Evolutionary conservation across 1,140 invertebrate genomes (phyloP), one percentile per base, ranked within the genome.

Genomic region (Sycophaga agraensis): DNA sequence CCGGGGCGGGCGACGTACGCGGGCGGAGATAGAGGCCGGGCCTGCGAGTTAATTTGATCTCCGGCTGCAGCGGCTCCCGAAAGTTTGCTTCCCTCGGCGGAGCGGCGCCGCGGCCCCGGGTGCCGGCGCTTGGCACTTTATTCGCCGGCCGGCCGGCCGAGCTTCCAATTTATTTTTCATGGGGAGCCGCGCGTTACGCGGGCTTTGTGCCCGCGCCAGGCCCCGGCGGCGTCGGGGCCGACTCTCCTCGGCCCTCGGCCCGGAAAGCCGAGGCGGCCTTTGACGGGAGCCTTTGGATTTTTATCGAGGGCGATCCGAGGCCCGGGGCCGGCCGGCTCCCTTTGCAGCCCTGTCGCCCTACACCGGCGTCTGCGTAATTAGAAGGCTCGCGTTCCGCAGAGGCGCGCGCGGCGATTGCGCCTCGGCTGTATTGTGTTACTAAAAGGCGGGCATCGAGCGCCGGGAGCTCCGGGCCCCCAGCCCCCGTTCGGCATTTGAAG

Each of bases 121-220:
- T n/a, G n/a, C n/a, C n/a, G n/a, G n/a, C n/a, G 22, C 22, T 43
- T 8, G 17, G 49, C 49, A 46, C 28, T 53, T 51, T 51, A 46
- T 46, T 37, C 26, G 26, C 17, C 14, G 8, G 21, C 14, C 14
- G n/a, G 22, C 22, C 34, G 55, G 19, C 34, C 21, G 48, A 19
- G 31, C 8, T 42, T 53, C 48, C 55, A 67, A 66, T 67, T 67
- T 69, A 61, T 66, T 58, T 66, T 69, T 67, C 66, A 62, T 62
- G 49, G 46, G 43, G n/a, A 16, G 12, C n/a, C 37, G 21, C 51
- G 35, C 56, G 59, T 64, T 64, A 49, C 50, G 16, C 42, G 42
- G 21, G 26, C 50, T 43, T 57, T 8, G 17, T 19, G 26, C 21
- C 17, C 7, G 17, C 39, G 5, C 22, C 7, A 1, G 3, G 1